phyloP scores from a whole-genome alignment of 2,113 vertebrate genomes.

The Solea senegalensis region DNA sequence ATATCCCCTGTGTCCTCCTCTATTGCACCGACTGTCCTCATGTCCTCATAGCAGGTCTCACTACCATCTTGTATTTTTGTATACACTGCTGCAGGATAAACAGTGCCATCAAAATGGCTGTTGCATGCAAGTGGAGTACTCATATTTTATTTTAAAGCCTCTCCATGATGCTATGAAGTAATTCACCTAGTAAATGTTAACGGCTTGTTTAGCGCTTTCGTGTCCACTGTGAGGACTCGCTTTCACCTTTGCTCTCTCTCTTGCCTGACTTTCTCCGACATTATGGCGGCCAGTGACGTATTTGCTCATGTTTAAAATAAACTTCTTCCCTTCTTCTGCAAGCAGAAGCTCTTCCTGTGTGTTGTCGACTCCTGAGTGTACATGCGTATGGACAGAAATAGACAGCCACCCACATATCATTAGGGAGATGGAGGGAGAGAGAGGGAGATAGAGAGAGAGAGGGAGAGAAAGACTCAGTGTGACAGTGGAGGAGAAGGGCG shows the following conservation, averaged over 20 bases:
- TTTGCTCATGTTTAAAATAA: slow-evolving; percentile 70
- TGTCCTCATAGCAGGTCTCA: too few relatives aligned
- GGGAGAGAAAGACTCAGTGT: slow-evolving; percentile 46
- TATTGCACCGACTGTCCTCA: too few relatives aligned
- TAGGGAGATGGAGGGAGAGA: slow-evolving; percentile 74
- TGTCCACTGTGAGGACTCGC: slow-evolving; percentile 40
- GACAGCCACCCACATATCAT: slow-evolving; percentile 83
- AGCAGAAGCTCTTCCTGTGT: slow-evolving; percentile 62
- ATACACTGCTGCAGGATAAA: slow-evolving; percentile 1
- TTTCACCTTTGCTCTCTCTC: slow-evolving; percentile 50
- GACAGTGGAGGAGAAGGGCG: slow-evolving; percentile 64
- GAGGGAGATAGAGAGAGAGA: slow-evolving; percentile 42
- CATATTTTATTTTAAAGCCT: slow-evolving; percentile 41
- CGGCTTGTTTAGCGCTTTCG: slow-evolving; percentile 18
- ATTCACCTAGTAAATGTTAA: slow-evolving; percentile 25
- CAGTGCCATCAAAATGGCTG: slow-evolving; percentile 22
- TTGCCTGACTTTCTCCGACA: slow-evolving; percentile 61
- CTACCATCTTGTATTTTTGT: neutral
- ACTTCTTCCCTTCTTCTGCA: slow-evolving; percentile 58
- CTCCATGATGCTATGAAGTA: slow-evolving; percentile 29
- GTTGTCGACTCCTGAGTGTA: slow-evolving; percentile 68
- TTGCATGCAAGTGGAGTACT: slow-evolving; percentile 21
- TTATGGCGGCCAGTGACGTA: slow-evolving; percentile 61
- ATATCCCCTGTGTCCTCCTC: too few relatives aligned
- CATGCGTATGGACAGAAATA: slow-evolving; percentile 79